Base-by-base conservation (phyloP, 2,888 invertebrate genomes). In the Agrypnus murinus region DNA sequence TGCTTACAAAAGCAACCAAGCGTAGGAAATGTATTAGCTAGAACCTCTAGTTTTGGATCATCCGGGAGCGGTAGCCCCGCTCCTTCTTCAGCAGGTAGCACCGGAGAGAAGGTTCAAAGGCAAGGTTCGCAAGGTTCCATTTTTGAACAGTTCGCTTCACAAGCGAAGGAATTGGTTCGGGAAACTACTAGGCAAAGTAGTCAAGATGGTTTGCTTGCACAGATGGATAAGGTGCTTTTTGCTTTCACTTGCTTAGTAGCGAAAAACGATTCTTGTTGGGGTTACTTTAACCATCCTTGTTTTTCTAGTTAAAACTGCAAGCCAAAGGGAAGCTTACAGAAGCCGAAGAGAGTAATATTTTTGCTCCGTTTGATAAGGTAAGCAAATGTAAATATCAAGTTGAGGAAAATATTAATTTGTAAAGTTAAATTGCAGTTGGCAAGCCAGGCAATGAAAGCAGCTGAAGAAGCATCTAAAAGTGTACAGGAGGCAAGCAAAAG, bases 111-210 rank as follows among this genome's bases (percentile, higher is more conserved):
- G 34, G 86, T 89, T 0, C 89, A 91, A 1, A 88, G 95, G 1
- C 95, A 95, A 83, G 91, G 93, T 1, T 95, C 95, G 0, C 95
- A 95, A 80, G 90, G 93, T 0, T 96, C 96, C 0, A 85, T 96
- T 1, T 90, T 97, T 77, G 96, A 96, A 84, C 95, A 95, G 80
- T 92, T 96, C 81, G 93, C 96, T 2, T 91, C 91, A 0, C 96
- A 96, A 81, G 96, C 96, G 9, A 95, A 96, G 84, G 96, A 96
- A 79, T 86, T 96, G 66, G 95, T 96, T 1, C 88, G 93, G 55
- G 96, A 96, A 83, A 95, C 95, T 0, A 95, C 95, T 0, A 87
- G 95, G 1, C 96, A 96, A 83, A 93, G 94, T 83, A 95, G 95
- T 79, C 96, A 96, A 83, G 96, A 96, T 83, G 95, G 95, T 25